Evolutionary conservation across 2,797 vertebrate species (phyloP).

Genomic region (Odontamblyopus lacepedii): DNA sequence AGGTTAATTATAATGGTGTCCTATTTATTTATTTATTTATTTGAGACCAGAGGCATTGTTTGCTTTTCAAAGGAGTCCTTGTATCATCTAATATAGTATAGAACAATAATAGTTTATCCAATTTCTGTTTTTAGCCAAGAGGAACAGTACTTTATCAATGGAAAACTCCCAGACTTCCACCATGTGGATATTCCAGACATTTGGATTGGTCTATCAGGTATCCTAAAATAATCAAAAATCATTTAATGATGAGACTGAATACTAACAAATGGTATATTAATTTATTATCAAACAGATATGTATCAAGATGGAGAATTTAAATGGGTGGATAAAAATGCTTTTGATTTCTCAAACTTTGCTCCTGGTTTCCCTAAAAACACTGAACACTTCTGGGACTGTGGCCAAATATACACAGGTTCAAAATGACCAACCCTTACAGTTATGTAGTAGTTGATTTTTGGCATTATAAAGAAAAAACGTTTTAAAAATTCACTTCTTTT

Average conservation of each 20-base stretch:
- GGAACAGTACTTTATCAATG: conserved; percentile 80
- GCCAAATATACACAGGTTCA: conserved; percentile 81
- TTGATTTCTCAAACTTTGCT: conserved; percentile 72
- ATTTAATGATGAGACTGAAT: neutral
- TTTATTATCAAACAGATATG: conserved; percentile 62
- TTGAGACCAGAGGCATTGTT: too few species aligned
- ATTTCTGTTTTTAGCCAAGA: conserved; percentile 60
- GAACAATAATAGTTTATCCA: neutral
- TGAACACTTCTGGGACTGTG: conserved; percentile 74
- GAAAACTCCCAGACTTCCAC: conserved; percentile 78
- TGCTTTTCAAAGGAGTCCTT: too few species aligned
- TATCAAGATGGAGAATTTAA: conserved; percentile 73
- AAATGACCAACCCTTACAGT: neutral
- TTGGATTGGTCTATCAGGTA: conserved; percentile 83
- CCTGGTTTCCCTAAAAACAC: conserved; percentile 74
- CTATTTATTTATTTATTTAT: too few species aligned
- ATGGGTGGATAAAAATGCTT: conserved; percentile 73
- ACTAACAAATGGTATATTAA: neutral
- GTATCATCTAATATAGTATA: neutral
- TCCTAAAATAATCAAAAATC: neutral
- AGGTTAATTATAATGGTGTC: conserved; percentile 51
- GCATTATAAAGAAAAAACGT: neutral
- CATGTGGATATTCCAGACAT: conserved; percentile 76
- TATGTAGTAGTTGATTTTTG: too few species aligned
- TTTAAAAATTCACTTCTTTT: neutral